phyloP scores from a whole-genome alignment of 2,888 invertebrate species.

The Oxycera nigricornis region DNA sequence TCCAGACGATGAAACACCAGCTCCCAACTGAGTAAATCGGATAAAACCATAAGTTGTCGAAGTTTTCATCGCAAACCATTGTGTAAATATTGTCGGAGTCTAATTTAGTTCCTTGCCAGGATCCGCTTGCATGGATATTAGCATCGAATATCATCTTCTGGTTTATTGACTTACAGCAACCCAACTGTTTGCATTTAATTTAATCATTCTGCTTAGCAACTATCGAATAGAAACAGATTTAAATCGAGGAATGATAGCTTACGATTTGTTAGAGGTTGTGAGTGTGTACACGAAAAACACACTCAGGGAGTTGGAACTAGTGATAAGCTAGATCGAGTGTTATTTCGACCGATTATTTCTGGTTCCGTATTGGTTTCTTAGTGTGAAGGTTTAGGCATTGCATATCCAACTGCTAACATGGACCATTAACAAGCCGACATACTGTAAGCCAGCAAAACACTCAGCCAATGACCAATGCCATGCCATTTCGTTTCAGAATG shows the following conservation, averaged over 20 bases:
- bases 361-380: too few species aligned
- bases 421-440: too few species aligned
- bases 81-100: constrained; percentile 29
- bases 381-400: too few species aligned
- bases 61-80: constrained; percentile 28
- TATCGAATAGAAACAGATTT: background rate
- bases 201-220: constrained; percentile 19
- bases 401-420: too few species aligned
- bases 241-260: background rate
- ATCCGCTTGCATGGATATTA: constrained; percentile 5
- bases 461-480: too few species aligned
- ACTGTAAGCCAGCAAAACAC: too few species aligned
- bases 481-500: too few species aligned
- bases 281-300: too few species aligned
- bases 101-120: constrained; percentile 23
- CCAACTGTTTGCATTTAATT: constrained; percentile 27
- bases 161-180: constrained; percentile 29
- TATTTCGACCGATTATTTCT: too few species aligned
- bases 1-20: background rate
- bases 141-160: constrained; percentile 19
- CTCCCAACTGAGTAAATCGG: constrained; percentile 11
- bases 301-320: too few species aligned
- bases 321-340: too few species aligned
- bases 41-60: constrained; percentile 12
- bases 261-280: too few species aligned